phyloP scores from a whole-genome alignment of 2,888 invertebrate genomes.

The Alloplasta piceator region DNA sequence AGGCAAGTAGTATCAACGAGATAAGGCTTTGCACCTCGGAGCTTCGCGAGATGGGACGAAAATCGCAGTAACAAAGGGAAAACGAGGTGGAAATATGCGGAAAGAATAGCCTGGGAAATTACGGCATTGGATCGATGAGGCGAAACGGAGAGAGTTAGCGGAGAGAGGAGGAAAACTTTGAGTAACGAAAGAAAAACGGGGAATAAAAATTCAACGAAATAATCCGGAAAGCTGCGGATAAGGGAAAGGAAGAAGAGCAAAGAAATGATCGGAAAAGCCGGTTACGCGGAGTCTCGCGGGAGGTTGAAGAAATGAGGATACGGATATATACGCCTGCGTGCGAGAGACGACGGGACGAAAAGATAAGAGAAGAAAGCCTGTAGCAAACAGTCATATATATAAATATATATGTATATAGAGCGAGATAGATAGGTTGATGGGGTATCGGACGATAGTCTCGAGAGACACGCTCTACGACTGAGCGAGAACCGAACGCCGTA shows the following conservation, averaged over 20 bases:
- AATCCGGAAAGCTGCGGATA: slow-evolving; percentile 53
- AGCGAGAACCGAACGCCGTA: slow-evolving; percentile 63
- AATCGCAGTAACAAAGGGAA: not conserved
- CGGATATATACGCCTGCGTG: slow-evolving; percentile 41
- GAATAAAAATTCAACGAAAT: slow-evolving; percentile 46
- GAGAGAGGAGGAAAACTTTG: slow-evolving; percentile 10
- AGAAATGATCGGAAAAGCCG: slow-evolving; percentile 58
- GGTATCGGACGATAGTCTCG: slow-evolving; percentile 46
- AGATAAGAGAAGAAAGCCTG: slow-evolving; percentile 66
- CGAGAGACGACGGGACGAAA: slow-evolving; percentile 61
- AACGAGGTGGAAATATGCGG: slow-evolving; percentile 17
- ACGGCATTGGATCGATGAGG: not conserved
- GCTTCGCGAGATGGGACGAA: not conserved
- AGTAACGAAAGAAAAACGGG: slow-evolving; percentile 30
- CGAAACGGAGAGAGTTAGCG: slow-evolving; percentile 19
- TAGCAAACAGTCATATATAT: slow-evolving; percentile 44
- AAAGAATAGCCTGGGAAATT: slow-evolving; percentile 27
- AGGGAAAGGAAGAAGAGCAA: slow-evolving; percentile 42
- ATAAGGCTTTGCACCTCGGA: not conserved
- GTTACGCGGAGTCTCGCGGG: slow-evolving; percentile 64
- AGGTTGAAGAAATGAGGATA: slow-evolving; percentile 68
- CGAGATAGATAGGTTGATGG: not conserved
- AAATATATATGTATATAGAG: slow-evolving; percentile 16
- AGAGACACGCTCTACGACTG: slow-evolving; percentile 55
- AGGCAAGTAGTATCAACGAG: too few relatives aligned